Evolutionary conservation across 2,797 vertebrate genomes (phyloP), one percentile per base, ranked within the genome.

Genomic region (Enoplosus armatus): DNA sequence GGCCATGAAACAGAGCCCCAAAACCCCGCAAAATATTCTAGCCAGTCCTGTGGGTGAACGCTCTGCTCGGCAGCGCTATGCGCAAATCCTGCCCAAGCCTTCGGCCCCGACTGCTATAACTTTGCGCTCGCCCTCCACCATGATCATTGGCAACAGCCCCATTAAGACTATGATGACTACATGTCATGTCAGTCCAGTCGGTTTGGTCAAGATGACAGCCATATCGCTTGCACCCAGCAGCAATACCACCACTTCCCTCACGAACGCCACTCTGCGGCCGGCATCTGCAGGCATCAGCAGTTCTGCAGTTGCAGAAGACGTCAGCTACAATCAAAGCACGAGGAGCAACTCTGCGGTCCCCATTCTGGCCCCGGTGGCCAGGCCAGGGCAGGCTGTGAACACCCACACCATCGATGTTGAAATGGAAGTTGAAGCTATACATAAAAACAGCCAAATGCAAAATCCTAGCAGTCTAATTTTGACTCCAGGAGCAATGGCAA

Each of bases 21-120:
- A 97, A 95, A 95, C 96, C 51, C 94, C 95, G n/a, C 98, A 97
- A 91, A 98, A 96, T 1, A 87, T 97, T 72, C 92, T 97, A 0
- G 93, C 95, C 80, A 97, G 96, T 85, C 96, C 97, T 0, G 93
- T 94, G 4, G 97, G 96, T 26, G 98, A 99, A 84, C 97, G 98
- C 80, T 95, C 96, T 61, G 96, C 96, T 65, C 96, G 98, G 31
- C 97, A 98, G 87, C 97, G 98, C 48, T 99, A 99, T 53, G 94
- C 96, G 0, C 98, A 99, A 91, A 99, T 99, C 90, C 87, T 99
- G 62, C 98, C 98, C 72, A 99, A 99, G 91, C 98, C 98, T 82
- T 95, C 95, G 14, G 95, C 95, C 85, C 95, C 95, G 78, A 96
- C 95, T 69, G 94, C 97, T 4, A 96, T 99, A 90, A 90, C 97